A percentile compares a stretch with the other conserved stretches of the same genome.
These are phyloP conservation scores for Vultur gryphus DNA, from an alignment of 2,797 vertebrate genomes.

Conservation along the genomic window DNA sequence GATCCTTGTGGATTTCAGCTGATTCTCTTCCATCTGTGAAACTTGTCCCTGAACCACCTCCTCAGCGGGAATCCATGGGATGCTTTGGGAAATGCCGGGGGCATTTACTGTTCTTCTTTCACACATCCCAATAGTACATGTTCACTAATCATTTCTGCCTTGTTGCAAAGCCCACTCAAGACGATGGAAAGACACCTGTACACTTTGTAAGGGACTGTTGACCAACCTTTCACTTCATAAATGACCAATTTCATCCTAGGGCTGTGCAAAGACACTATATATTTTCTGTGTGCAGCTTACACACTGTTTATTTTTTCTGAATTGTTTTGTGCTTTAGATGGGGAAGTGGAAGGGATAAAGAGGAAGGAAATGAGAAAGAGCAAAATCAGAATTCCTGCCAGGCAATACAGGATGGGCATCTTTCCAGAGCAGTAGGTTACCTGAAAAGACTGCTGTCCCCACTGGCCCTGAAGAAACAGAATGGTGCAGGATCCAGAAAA, in stretches of 20 bases:
- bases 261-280: not conserved
- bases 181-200: not conserved
- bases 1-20: not conserved
- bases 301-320: not conserved
- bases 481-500: not conserved
- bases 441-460: not conserved
- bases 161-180: not conserved
- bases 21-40: not conserved
- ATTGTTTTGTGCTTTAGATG: not conserved
- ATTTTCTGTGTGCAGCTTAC: not conserved
- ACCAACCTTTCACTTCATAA: not conserved
- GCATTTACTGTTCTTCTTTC: not conserved
- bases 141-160: not conserved
- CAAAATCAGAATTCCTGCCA: not conserved
- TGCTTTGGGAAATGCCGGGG: not conserved
- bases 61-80: not conserved
- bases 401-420: accelerated
- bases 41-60: not conserved
- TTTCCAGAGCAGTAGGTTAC: not conserved
- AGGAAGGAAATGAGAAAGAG: not conserved
- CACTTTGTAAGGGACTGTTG: not conserved
- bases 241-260: not conserved
- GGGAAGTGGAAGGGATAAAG: not conserved
- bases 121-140: not conserved
- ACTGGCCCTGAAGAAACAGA: not conserved